Percentiles rank a stretch among this genome's conserved stretches.
phyloP scores from a whole-genome alignment of 2,888 invertebrate genomes.

The Acanthopleura granulata region DNA sequence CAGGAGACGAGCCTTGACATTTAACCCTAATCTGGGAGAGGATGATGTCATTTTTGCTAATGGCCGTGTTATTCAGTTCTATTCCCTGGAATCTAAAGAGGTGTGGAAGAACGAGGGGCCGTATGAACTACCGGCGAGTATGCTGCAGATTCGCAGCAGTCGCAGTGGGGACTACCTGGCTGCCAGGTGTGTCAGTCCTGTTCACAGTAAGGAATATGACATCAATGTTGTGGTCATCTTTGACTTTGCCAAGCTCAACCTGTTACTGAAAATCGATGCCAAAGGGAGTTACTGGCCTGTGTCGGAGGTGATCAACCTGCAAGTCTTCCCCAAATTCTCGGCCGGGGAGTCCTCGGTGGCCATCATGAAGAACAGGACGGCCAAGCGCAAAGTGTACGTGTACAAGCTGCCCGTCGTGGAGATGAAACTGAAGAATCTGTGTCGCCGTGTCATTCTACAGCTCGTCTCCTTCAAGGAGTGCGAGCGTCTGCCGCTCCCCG shows the following conservation, averaged over 20 bases:
- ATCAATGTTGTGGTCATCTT: conserved; percentile 46
- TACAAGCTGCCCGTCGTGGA: conserved; percentile 47
- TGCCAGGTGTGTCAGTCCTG: conserved; percentile 44
- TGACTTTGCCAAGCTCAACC: conserved; percentile 35
- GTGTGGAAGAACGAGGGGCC: conserved; percentile 30
- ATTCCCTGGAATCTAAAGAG: conserved; percentile 37
- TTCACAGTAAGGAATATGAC: conserved; percentile 44
- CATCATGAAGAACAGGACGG: conserved; percentile 49
- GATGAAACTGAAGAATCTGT: conserved; percentile 42
- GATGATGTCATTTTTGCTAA: conserved; percentile 36
- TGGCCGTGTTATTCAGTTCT: conserved; percentile 39
- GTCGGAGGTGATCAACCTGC: conserved; percentile 52
- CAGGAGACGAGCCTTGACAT: conserved; percentile 41
- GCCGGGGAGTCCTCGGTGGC: conserved; percentile 49
- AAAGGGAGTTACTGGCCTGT: conserved; percentile 55
- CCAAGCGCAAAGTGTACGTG: conserved; percentile 46
- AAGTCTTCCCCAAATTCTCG: conserved; percentile 55
- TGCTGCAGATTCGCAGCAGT: conserved; percentile 52
- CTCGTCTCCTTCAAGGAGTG: conserved; percentile 41
- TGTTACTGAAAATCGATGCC: conserved; percentile 42
- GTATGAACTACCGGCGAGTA: conserved; percentile 39
- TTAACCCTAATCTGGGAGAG: conserved; percentile 45
- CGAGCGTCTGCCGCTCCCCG: conserved; percentile 46
- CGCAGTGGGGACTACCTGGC: conserved; percentile 47
- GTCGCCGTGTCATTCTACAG: conserved; percentile 46